Evolutionary conservation across 1,140 invertebrate genomes (phyloP).

Genomic region (Caenorhabditis brenneri): DNA sequence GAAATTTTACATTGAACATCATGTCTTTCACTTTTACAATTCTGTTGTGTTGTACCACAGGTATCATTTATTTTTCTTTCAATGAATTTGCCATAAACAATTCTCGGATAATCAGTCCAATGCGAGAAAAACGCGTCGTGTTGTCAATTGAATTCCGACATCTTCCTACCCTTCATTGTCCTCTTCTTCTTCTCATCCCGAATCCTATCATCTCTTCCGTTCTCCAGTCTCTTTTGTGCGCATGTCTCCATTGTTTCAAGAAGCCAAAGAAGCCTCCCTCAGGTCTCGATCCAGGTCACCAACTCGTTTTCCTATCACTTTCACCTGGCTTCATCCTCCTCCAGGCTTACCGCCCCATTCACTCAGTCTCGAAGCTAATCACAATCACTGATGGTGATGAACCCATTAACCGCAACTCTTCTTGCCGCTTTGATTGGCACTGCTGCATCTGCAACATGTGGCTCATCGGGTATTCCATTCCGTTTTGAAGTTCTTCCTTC

Average conservation of each 20-base stretch:
- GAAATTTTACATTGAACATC: background rate
- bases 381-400: slow-evolving; percentile 31
- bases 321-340: slow-evolving; percentile 32
- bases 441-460: slow-evolving; percentile 40
- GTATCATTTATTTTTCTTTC: slow-evolving; percentile 11
- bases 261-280: background rate
- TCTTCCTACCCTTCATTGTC: background rate
- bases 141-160: slow-evolving; percentile 8
- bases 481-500: slow-evolving; percentile 55
- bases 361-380: slow-evolving; percentile 38
- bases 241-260: slow-evolving; percentile 41
- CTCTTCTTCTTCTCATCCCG: background rate
- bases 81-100: slow-evolving; percentile 7
- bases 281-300: slow-evolving; percentile 36
- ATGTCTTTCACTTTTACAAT: background rate
- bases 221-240: slow-evolving; percentile 17
- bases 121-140: background rate
- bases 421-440: slow-evolving; percentile 42
- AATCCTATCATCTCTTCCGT: slow-evolving; percentile 10
- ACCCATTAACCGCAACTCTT: slow-evolving; percentile 39
- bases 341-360: slow-evolving; percentile 11
- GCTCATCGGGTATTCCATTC: slow-evolving; percentile 57
- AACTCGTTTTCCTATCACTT: slow-evolving; percentile 43
- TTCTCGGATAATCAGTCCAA: background rate
- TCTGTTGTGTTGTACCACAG: slow-evolving; percentile 1